A percentile compares a stretch with the other conserved stretches of the same genome.
Conservation (phyloP, 2,888 invertebrate genomes). For the Ceraclea dissimilis region DNA sequence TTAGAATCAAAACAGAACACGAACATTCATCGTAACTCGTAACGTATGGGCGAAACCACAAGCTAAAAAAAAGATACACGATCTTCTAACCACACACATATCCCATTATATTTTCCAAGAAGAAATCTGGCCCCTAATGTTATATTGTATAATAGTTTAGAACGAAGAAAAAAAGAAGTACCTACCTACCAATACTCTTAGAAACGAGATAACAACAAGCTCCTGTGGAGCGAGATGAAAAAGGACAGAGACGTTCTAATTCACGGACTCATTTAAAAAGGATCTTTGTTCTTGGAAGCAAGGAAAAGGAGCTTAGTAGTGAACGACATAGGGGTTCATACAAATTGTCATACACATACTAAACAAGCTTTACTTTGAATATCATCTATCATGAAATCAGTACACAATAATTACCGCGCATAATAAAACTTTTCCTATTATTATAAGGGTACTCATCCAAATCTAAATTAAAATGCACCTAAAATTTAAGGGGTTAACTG, state of each 20-base stretch:
- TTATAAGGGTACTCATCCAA: no score
- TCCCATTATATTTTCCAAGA: conserved; percentile 23
- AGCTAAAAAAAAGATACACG: not conserved
- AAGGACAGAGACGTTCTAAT: conserved; percentile 10
- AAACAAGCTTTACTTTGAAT: no score
- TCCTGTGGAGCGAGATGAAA: conserved; percentile 14
- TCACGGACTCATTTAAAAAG: conserved; percentile 20
- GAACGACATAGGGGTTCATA: no score
- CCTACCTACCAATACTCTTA: conserved; percentile 10
- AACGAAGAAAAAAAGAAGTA: conserved; percentile 17
- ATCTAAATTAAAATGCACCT: no score
- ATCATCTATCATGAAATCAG: no score
- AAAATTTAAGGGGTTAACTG: no score
- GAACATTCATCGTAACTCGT: no score
- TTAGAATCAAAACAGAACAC: no score
- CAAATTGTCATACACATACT: no score
- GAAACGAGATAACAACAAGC: conserved; percentile 11
- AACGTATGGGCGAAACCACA: not conserved
- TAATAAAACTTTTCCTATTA: no score
- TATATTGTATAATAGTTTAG: conserved; percentile 24
- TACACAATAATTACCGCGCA: no score
- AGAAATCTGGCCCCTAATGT: conserved; percentile 24
- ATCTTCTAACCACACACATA: conserved; percentile 9
- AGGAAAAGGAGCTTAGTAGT: no score
- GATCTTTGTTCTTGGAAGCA: conserved; percentile 20